Evolutionary conservation across 2,113 vertebrate genomes (phyloP).

Genomic region (Pseudolaguvia tuberculata): DNA sequence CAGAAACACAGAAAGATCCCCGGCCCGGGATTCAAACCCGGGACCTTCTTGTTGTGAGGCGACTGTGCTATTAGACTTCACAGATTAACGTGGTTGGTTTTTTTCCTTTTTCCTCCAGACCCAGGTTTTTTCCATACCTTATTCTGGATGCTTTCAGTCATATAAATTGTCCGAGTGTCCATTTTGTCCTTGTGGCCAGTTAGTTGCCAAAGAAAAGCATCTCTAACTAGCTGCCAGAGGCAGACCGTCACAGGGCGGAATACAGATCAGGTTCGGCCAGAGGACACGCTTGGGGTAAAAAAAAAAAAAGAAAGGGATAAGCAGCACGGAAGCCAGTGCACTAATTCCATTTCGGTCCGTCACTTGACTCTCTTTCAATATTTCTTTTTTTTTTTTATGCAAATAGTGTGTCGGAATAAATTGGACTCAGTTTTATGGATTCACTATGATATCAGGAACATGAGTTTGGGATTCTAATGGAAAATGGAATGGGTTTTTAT

Average conservation of each 20-base stretch:
- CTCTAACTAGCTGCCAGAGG: constrained; percentile 60
- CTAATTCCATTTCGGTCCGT: constrained; percentile 38
- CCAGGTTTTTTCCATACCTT: constrained; percentile 52
- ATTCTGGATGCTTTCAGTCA: constrained; percentile 57
- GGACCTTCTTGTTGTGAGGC: too few species aligned
- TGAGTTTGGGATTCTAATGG: constrained; percentile 35
- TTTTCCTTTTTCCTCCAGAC: constrained; percentile 41
- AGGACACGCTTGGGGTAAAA: neutral
- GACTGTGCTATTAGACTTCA: too few species aligned
- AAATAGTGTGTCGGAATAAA: constrained; percentile 39
- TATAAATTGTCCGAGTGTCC: constrained; percentile 55
- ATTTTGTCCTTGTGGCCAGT: constrained; percentile 54
- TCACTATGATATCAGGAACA: constrained; percentile 30
- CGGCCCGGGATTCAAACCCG: too few species aligned
- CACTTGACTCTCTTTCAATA: constrained; percentile 15
- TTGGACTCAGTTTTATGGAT: constrained; percentile 32
- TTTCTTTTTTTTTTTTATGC: constrained; percentile 28
- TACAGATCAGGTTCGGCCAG: constrained; percentile 57
- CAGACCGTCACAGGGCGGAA: constrained; percentile 51
- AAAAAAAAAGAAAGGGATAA: constrained; percentile 22
- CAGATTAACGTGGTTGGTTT: constrained; percentile 13
- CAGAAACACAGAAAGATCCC: too few species aligned
- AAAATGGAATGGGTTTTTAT: neutral
- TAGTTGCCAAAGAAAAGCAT: constrained; percentile 49
- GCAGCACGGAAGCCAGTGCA: constrained; percentile 7